phyloP scores from a whole-genome alignment of 1,140 invertebrate species.

The Tetramorium alpestre region DNA sequence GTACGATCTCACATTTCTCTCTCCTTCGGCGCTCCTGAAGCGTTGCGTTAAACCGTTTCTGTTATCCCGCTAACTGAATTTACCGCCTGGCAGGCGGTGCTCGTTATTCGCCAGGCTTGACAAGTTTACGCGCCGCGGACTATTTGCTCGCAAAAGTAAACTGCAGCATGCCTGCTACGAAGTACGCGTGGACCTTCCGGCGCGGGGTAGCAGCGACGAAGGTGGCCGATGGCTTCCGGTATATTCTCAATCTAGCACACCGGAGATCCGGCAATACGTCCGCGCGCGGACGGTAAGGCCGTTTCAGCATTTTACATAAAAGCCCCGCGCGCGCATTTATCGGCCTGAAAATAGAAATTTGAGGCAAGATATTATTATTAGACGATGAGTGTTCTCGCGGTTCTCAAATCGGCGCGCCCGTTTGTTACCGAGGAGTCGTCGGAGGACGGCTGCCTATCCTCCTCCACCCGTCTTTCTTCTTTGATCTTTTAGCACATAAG shows the following conservation, averaged over 20 bases:
- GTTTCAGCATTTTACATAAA: slow-evolving; percentile 67
- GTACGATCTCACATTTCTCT: not conserved
- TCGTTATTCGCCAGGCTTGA: slow-evolving; percentile 54
- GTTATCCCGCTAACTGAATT: slow-evolving; percentile 56
- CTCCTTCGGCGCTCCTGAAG: not conserved
- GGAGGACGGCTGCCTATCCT: slow-evolving; percentile 38
- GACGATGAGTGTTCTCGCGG: slow-evolving; percentile 70
- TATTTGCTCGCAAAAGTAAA: slow-evolving; percentile 56
- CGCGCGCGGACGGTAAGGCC: not conserved
- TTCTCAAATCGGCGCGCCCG: slow-evolving; percentile 53
- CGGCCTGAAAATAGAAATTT: slow-evolving; percentile 74
- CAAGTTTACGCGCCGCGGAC: slow-evolving; percentile 57
- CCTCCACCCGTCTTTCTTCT: slow-evolving; percentile 8
- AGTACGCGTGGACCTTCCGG: not conserved
- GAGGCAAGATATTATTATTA: slow-evolving; percentile 75
- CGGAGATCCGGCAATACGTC: slow-evolving; percentile 22
- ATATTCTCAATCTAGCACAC: not conserved
- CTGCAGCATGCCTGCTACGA: not conserved
- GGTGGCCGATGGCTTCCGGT: slow-evolving; percentile 10
- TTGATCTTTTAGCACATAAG: slow-evolving; percentile 31
- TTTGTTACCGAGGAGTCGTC: slow-evolving; percentile 45
- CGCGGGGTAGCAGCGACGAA: not conserved
- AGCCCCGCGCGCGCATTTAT: slow-evolving; percentile 61
- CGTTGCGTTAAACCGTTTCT: slow-evolving; percentile 23
- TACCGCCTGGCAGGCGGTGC: slow-evolving; percentile 47